These are phyloP conservation scores for Pelusios castaneus DNA, from an alignment of 2,113 vertebrate genomes.

Conservation along the genomic window DNA sequence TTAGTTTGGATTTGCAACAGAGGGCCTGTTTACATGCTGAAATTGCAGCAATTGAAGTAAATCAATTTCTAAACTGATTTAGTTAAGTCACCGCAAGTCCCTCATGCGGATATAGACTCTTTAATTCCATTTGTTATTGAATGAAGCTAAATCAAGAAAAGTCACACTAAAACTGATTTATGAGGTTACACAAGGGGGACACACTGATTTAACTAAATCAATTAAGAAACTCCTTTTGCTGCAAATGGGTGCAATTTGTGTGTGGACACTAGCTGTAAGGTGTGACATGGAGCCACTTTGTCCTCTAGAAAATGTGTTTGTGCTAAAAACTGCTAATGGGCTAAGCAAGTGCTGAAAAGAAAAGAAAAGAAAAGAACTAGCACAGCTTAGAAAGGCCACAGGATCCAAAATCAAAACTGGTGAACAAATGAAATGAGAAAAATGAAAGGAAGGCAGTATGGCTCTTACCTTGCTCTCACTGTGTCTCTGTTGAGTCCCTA, in stretches of 20 bases:
- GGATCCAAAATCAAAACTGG: not conserved
- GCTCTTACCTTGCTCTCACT: not conserved
- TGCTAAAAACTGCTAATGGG: not conserved
- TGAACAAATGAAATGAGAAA: not conserved
- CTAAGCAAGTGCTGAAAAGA: not conserved
- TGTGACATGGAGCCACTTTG: not conserved
- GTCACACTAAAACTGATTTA: not conserved
- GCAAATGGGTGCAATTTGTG: not conserved
- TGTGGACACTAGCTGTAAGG: fast-evolving
- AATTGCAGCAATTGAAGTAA: not conserved
- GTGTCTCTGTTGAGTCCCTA: not conserved
- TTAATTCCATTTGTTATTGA: not conserved
- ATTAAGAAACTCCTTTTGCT: not conserved
- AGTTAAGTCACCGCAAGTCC: not conserved
- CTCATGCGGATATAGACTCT: not conserved
- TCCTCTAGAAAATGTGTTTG: not conserved
- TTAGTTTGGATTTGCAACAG: not conserved
- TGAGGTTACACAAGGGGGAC: not conserved
- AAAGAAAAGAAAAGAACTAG: not conserved
- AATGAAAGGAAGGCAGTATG: fast-evolving
- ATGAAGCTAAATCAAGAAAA: not conserved
- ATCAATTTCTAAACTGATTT: not conserved
- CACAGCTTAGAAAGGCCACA: not conserved
- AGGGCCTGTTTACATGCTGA: not conserved
- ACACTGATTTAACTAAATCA: not conserved